Evolutionary conservation across 2,113 vertebrate genomes (phyloP), one percentile per base, ranked within the genome.

Genomic region (Neolamprologus fasciatus): DNA sequence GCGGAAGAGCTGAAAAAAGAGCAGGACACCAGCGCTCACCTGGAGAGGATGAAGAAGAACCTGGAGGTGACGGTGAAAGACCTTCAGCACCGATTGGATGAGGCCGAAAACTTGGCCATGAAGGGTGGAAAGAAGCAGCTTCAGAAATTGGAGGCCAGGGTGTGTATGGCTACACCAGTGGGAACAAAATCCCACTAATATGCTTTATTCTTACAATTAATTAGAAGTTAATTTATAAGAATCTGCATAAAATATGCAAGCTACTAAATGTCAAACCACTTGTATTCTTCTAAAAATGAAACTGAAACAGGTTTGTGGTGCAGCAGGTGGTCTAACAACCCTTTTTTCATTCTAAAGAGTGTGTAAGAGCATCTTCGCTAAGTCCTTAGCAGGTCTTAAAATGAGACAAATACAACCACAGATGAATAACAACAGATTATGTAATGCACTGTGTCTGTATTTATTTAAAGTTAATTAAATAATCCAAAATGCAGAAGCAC

Each of bases 1-100:
- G 79, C 53, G 1, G 79, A 81, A 8, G 79, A 81, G 79, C 45
- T 81, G 53, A 81, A 40, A 26, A 81, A 81, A 55, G 79, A 81
- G 79, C 79, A 81, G 79, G 79, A 81, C 33, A 78, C 71, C 9
- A 78, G 71, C 3, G 71, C 71, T 50, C 71, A 78, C 16, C 42
- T 78, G 71, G 71, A 78, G 71, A 50, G 71, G 71, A 78, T 78
- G 71, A 78, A 78, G 71, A 50, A 78, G 23, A 78, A 78, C 71
- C 71, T 78, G 71, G 71, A 78, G 71, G 71, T 50, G 42, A 78
- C 42, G 16, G 71, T 78, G 42, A 78, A 78, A 50, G 71, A 78
- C 71, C 71, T 78, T 11, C 71, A 78, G 71, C 71, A 50, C 16
- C 71, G 71, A 17, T 13, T 78, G 71, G 71, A 78, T 50, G 71